Evolutionary conservation across 2,888 invertebrate species (phyloP).

Genomic region (Scaptomyza caliginosa): DNA sequence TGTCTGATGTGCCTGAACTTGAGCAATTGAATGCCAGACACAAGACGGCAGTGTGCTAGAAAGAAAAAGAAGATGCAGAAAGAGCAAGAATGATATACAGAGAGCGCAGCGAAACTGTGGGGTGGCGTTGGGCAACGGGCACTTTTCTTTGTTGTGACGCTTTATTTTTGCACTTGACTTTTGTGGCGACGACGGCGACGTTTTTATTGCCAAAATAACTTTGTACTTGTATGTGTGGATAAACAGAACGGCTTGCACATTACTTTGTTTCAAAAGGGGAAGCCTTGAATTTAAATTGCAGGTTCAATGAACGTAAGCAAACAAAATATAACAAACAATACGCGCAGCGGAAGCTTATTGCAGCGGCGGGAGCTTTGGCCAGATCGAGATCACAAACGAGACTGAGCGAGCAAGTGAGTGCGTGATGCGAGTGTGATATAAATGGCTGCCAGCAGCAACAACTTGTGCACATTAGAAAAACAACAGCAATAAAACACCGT

Average conservation of each 20-base stretch:
- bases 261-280: slow-evolving; percentile 27
- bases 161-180: slow-evolving; percentile 73
- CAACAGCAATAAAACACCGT: no score
- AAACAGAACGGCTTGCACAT: slow-evolving; percentile 28
- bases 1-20: slow-evolving; percentile 64
- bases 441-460: slow-evolving; percentile 30
- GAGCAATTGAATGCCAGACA: slow-evolving; percentile 61
- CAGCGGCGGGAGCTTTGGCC: slow-evolving; percentile 40
- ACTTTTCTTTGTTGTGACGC: slow-evolving; percentile 71
- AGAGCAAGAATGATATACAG: background rate
- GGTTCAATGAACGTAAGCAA: slow-evolving; percentile 66
- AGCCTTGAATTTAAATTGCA: slow-evolving; percentile 59
- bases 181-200: slow-evolving; percentile 51
- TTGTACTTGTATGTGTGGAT: slow-evolving; percentile 18
- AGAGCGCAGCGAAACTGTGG: slow-evolving; percentile 15
- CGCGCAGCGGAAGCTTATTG: slow-evolving; percentile 39
- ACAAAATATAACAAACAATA: slow-evolving; percentile 14
- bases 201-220: slow-evolving; percentile 73
- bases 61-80: background rate
- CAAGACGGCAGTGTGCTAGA: slow-evolving; percentile 15
- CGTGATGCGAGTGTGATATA: slow-evolving; percentile 51
- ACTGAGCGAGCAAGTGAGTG: slow-evolving; percentile 40
- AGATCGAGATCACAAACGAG: slow-evolving; percentile 60
- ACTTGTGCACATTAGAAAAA: slow-evolving; percentile 26
- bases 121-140: slow-evolving; percentile 16